A percentile compares a stretch with the other conserved stretches of the same genome.
phyloP scores from a whole-genome alignment of 2,888 invertebrate species.

The Ferdinandea cuprea region DNA sequence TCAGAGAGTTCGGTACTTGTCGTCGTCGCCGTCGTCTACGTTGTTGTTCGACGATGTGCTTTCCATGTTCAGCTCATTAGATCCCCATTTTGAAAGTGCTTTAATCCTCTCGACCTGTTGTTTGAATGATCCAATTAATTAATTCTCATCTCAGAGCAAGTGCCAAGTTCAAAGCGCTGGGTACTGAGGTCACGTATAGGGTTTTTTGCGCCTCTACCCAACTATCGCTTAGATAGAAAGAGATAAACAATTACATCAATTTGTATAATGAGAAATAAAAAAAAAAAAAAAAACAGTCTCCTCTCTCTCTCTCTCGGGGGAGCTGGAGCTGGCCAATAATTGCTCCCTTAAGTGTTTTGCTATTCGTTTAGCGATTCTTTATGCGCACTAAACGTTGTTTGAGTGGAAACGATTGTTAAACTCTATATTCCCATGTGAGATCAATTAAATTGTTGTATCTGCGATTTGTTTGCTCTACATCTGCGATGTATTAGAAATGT shows the following conservation, averaged over 20 bases:
- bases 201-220: background rate
- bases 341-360: conserved; percentile 56
- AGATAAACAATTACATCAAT: conserved; percentile 39
- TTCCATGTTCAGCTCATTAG: background rate
- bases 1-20: background rate
- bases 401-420: conserved; percentile 63
- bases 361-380: conserved; percentile 20
- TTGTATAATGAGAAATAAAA: conserved; percentile 50
- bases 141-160: conserved; percentile 41
- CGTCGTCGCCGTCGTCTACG: too few relatives aligned
- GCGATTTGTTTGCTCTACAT: conserved; percentile 40
- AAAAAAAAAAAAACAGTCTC: conserved; percentile 42
- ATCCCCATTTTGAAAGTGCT: conserved; percentile 2
- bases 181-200: conserved; percentile 35
- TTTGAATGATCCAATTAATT: conserved; percentile 67
- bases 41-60: too few relatives aligned
- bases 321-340: conserved; percentile 2
- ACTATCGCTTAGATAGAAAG: background rate
- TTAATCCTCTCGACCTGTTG: conserved; percentile 59
- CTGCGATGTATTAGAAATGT: conserved; percentile 49
- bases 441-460: conserved; percentile 51
- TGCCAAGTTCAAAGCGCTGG: conserved; percentile 47
- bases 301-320: conserved; percentile 6
- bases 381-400: conserved; percentile 16
- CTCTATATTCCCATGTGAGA: conserved; percentile 57